Evolutionary conservation across 2,888 invertebrate species (phyloP).

Genomic region (Spatulosminthurus flaviceps): DNA sequence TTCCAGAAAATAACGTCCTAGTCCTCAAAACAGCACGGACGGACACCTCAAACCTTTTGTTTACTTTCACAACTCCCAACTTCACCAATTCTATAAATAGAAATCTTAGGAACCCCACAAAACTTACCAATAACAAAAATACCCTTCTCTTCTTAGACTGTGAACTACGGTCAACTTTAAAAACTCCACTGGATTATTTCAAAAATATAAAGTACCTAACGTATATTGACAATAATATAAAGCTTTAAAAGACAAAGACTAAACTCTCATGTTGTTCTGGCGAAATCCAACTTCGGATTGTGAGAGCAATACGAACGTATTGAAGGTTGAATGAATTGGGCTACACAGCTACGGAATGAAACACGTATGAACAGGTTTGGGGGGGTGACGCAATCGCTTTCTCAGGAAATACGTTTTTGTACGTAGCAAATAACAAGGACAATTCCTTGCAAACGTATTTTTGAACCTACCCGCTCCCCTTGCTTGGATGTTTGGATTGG

Average conservation of each 20-base stretch:
- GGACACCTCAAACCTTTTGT: background rate
- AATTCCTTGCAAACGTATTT: slow-evolving; percentile 6
- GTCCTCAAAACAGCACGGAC: background rate
- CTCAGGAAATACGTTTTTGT: background rate
- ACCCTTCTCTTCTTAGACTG: background rate
- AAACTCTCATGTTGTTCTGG: too few species aligned
- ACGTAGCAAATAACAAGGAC: background rate
- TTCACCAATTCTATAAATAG: background rate
- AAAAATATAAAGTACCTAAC: too few species aligned
- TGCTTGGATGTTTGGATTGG: too few species aligned
- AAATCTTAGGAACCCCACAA: background rate
- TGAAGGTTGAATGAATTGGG: background rate
- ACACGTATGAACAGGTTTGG: background rate
- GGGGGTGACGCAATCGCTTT: background rate
- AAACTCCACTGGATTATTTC: too few species aligned
- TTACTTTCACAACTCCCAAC: background rate
- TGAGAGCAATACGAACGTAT: background rate
- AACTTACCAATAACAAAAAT: slow-evolving; percentile 10
- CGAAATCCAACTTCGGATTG: too few species aligned
- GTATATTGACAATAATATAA: too few species aligned
- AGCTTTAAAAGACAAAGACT: too few species aligned
- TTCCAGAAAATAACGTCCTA: background rate
- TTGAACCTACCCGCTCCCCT: slow-evolving; percentile 15
- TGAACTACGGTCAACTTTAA: too few species aligned
- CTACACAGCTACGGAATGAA: too few species aligned